These are phyloP conservation scores for Ariolimax columbianus DNA, from an alignment of 2,888 invertebrate species.

Conservation along the genomic window DNA sequence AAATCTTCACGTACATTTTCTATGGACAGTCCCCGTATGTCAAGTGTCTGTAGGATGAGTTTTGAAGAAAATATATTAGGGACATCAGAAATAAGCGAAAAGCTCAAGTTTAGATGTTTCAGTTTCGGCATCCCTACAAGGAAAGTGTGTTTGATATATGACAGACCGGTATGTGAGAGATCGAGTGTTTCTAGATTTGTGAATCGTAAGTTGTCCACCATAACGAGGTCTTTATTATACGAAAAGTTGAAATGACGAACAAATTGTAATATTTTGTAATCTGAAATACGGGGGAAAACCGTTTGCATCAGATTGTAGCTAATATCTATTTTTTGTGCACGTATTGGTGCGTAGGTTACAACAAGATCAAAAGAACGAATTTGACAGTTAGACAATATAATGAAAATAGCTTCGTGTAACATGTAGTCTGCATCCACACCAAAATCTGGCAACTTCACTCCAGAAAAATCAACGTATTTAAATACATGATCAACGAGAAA, in stretches of 20 bases:
- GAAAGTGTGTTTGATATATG: neutral
- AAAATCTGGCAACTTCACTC: neutral
- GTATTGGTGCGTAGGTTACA: no score
- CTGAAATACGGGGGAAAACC: neutral
- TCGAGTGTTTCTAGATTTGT: slow-evolving; percentile 16
- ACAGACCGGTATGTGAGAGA: slow-evolving; percentile 27
- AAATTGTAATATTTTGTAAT: neutral
- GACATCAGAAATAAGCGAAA: neutral
- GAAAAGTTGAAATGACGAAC: slow-evolving; percentile 21
- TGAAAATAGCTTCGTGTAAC: neutral
- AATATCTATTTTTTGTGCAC: no score
- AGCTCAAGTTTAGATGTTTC: no score
- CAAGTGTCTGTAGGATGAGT: no score
- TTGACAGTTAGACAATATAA: neutral
- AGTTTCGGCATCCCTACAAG: neutral
- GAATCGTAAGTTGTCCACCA: neutral
- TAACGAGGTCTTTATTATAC: neutral
- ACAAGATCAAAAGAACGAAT: neutral
- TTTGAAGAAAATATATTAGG: no score
- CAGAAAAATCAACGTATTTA: slow-evolving; percentile 3
- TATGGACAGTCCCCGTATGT: no score
- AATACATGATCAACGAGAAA: neutral
- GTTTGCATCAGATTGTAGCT: neutral
- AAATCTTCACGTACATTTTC: no score
- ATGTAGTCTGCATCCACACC: no score